Percentiles rank a stretch among this genome's conserved stretches.
phyloP scores from a whole-genome alignment of 2,113 vertebrate species.

The Mirounga angustirostris region DNA sequence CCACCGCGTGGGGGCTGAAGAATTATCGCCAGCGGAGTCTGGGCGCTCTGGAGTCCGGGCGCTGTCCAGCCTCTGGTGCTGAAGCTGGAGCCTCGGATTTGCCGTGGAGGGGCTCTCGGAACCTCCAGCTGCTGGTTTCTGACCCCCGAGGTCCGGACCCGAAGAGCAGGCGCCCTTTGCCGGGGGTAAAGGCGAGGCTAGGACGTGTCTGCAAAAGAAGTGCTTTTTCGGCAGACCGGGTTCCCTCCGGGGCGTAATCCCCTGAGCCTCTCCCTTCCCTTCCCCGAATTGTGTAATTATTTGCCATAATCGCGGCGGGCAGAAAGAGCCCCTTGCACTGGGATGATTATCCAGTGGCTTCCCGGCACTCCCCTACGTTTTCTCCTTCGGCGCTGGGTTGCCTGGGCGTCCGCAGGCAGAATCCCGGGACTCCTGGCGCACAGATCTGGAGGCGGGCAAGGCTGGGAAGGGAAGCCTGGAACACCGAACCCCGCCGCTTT shows the following conservation, averaged over 20 bases:
- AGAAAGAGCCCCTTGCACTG: neutral
- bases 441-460: neutral
- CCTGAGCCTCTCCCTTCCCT: neutral
- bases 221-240: neutral
- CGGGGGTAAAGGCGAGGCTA: neutral
- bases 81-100: neutral
- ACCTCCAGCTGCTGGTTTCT: neutral
- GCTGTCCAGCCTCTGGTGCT: conserved; percentile 75
- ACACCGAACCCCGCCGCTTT: neutral
- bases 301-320: neutral
- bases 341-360: neutral
- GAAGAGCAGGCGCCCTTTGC: no score
- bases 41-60: fast-evolving
- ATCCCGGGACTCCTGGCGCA: neutral
- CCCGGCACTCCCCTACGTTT: neutral
- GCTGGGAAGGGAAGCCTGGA: neutral
- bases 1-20: neutral
- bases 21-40: fast-evolving
- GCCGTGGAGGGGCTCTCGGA: no score
- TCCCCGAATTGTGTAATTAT: neutral
- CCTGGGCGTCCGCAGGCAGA: neutral
- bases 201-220: neutral
- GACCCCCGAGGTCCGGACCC: neutral
- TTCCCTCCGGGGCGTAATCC: neutral
- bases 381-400: neutral